A percentile compares a stretch with the other conserved stretches of the same genome.
phyloP scores from a whole-genome alignment of 2,888 invertebrate species.

The Octonoba sinensis region DNA sequence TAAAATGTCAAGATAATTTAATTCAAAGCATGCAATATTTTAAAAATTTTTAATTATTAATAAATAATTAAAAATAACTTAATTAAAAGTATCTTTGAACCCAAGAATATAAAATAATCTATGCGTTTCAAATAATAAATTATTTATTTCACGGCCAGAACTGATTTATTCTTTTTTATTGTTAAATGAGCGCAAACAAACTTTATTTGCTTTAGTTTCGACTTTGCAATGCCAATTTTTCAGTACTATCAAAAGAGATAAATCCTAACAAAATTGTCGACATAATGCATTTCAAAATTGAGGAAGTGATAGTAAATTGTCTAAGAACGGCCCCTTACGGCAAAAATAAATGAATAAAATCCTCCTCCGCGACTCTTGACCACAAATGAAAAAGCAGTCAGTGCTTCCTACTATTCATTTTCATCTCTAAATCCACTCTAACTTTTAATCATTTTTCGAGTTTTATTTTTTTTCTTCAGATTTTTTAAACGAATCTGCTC shows the following conservation, averaged over 20 bases:
- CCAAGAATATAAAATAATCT: too few relatives aligned
- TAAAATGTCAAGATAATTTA: too few relatives aligned
- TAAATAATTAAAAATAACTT: too few relatives aligned
- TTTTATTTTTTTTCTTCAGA: background rate
- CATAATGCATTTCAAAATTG: background rate
- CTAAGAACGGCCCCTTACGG: background rate
- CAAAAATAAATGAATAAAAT: constrained; percentile 12
- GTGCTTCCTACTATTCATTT: constrained; percentile 28
- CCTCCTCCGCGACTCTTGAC: constrained; percentile 1
- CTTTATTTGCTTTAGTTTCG: too few relatives aligned
- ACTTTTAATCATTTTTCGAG: background rate
- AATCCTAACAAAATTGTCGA: background rate
- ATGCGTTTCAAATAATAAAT: too few relatives aligned
- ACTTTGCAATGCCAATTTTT: too few relatives aligned
- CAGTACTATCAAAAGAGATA: background rate
- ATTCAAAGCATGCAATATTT: too few relatives aligned
- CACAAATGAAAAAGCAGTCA: constrained; percentile 7
- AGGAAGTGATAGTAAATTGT: background rate
- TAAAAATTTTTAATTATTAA: too few relatives aligned
- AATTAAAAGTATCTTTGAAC: too few relatives aligned
- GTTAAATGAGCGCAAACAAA: too few relatives aligned
- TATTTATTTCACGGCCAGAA: too few relatives aligned
- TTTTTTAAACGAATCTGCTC: background rate
- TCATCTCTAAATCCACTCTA: background rate
- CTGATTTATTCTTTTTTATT: too few relatives aligned